A percentile compares a stretch with the other conserved stretches of the same genome.
phyloP scores from a whole-genome alignment of 2,113 vertebrate genomes.

The Micronycteris hirsuta region DNA sequence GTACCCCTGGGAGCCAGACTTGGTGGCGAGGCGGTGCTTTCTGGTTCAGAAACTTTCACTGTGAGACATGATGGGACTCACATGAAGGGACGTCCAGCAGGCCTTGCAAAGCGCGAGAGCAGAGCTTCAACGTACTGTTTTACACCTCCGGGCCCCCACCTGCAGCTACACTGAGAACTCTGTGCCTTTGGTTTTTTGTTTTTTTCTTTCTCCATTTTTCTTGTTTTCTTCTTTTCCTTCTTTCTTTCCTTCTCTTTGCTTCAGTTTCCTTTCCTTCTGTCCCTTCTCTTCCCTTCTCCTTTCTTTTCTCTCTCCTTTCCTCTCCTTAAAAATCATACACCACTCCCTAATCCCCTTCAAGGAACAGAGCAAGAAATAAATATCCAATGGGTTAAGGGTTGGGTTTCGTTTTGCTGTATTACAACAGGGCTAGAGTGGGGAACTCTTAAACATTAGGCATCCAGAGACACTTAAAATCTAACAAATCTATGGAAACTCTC shows the following conservation, averaged over 20 bases:
- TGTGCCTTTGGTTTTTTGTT: neutral
- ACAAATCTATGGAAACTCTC: neutral
- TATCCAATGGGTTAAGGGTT: neutral
- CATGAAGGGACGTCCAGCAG: neutral
- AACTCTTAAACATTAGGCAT: neutral
- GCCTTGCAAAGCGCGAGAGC: accelerated
- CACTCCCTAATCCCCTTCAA: neutral
- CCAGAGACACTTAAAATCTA: neutral
- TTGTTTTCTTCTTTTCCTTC: neutral
- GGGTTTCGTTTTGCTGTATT: neutral
- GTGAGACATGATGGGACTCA: neutral
- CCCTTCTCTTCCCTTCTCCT: neutral
- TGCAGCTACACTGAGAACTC: neutral
- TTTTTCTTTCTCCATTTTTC: no score
- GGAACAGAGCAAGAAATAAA: neutral
- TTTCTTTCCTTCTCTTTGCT: neutral
- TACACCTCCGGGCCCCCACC: accelerated
- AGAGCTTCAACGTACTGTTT: accelerated
- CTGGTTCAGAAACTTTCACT: neutral
- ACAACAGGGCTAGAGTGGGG: neutral
- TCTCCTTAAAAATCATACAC: neutral
- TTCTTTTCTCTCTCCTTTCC: neutral
- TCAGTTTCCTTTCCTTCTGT: neutral
- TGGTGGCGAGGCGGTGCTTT: neutral
- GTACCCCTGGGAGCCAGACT: neutral